These are phyloP conservation scores for Mesitornis unicolor DNA, from an alignment of 2,113 vertebrate species.

Conservation along the genomic window DNA sequence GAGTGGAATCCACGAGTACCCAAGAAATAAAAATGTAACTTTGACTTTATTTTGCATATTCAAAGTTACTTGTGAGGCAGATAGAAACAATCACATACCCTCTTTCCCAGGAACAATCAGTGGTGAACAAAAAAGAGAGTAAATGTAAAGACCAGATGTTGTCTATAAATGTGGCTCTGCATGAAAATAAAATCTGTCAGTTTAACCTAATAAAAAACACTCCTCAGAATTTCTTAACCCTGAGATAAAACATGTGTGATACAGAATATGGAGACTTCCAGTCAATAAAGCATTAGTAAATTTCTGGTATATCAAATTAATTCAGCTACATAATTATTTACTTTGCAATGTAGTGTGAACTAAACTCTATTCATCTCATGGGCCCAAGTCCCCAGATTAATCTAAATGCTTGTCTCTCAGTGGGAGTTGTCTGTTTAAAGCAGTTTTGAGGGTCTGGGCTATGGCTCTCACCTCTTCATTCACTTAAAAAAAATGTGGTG, in stretches of 20 bases:
- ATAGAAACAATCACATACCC: not conserved
- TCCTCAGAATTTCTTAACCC: conserved; percentile 37
- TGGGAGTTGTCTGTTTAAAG: conserved; percentile 33
- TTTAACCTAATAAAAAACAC: conserved; percentile 44
- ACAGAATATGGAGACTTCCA: not conserved
- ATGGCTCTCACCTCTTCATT: conserved; percentile 22
- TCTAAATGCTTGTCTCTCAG: conserved; percentile 38
- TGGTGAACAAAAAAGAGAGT: not conserved
- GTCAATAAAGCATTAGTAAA: not conserved
- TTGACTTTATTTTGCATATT: not conserved
- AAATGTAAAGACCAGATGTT: conserved; percentile 39
- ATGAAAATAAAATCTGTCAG: conserved; percentile 29
- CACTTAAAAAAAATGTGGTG: conserved; percentile 48
- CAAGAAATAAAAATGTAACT: not conserved
- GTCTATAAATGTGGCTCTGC: conserved; percentile 7
- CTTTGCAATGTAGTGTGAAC: not conserved
- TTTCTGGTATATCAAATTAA: not conserved
- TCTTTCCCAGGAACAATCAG: not conserved
- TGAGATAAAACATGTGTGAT: conserved; percentile 40
- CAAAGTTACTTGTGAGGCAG: not conserved
- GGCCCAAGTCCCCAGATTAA: not conserved
- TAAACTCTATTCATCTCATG: not conserved
- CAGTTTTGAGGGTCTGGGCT: conserved; percentile 11
- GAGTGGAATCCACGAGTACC: not conserved
- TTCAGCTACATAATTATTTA: conserved; percentile 21